Evolutionary conservation across 2,113 vertebrate species (phyloP).

Genomic region (Chionis minor): DNA sequence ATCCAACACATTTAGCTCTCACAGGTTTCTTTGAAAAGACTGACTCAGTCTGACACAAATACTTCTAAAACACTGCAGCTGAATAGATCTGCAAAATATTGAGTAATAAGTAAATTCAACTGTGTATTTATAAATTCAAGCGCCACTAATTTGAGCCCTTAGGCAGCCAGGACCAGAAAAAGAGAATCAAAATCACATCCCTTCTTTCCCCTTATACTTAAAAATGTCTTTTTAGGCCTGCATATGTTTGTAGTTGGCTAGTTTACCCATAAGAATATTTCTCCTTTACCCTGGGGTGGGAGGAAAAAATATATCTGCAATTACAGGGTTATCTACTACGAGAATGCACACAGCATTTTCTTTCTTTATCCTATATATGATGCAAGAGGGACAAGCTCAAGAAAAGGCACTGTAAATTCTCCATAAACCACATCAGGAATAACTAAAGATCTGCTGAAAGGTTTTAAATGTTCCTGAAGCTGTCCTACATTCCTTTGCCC

Average conservation of each 20-base stretch:
- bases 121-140: conserved; percentile 4
- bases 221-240: not conserved
- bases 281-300: not conserved
- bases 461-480: not conserved
- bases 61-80: not conserved
- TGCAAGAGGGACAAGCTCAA: not conserved
- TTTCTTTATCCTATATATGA: not conserved
- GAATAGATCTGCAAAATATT: not conserved
- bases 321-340: conserved; percentile 12
- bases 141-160: not conserved
- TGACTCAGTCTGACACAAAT: not conserved
- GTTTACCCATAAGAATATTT: conserved; percentile 8
- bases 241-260: not conserved
- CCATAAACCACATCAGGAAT: not conserved
- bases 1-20: not conserved
- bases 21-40: not conserved
- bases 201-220: not conserved
- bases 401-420: not conserved
- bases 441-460: not conserved
- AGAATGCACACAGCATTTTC: not conserved
- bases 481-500: not conserved
- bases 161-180: not conserved
- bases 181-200: conserved; percentile 9
- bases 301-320: not conserved
- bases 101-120: not conserved